phyloP scores from a whole-genome alignment of 2,888 invertebrate genomes.

The Coelopa pilipes region DNA sequence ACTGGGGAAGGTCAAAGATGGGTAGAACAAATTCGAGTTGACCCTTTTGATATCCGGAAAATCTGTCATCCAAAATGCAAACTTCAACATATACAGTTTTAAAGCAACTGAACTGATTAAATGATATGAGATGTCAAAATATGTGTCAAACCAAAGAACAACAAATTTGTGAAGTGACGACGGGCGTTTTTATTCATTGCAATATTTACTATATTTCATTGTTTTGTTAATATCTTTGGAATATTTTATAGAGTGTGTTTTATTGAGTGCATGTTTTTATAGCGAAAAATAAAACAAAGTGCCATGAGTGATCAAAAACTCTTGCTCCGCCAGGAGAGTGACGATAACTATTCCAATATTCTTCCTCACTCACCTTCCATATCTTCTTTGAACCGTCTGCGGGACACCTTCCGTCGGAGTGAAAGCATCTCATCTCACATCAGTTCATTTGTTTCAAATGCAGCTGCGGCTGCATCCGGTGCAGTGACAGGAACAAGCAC shows the following conservation, averaged over 20 bases:
- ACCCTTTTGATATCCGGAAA: too few species aligned
- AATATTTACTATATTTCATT: too few species aligned
- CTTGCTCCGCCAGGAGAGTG: constrained; percentile 60
- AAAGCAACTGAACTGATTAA: neutral
- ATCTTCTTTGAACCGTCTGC: constrained; percentile 66
- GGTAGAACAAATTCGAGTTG: too few species aligned
- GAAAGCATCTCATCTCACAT: constrained; percentile 63
- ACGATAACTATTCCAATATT: constrained; percentile 53
- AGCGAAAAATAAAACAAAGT: neutral
- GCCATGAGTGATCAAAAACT: constrained; percentile 62
- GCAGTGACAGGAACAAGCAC: constrained; percentile 56
- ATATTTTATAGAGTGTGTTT: too few species aligned
- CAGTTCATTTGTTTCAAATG: constrained; percentile 58
- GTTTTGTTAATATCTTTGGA: too few species aligned
- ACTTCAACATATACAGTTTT: too few species aligned
- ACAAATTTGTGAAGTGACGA: neutral
- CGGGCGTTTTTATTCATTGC: too few species aligned
- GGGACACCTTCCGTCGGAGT: constrained; percentile 63
- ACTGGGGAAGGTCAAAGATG: too few species aligned
- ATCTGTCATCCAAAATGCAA: too few species aligned
- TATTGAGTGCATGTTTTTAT: too few species aligned
- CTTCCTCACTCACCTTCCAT: constrained; percentile 69
- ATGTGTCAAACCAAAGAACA: too few species aligned
- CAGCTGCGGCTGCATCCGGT: constrained; percentile 58
- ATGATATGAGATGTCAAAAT: constrained; percentile 2